Base-by-base conservation (phyloP, 2,888 invertebrate genomes). In the Drosophila quasianomalipes region DNA sequence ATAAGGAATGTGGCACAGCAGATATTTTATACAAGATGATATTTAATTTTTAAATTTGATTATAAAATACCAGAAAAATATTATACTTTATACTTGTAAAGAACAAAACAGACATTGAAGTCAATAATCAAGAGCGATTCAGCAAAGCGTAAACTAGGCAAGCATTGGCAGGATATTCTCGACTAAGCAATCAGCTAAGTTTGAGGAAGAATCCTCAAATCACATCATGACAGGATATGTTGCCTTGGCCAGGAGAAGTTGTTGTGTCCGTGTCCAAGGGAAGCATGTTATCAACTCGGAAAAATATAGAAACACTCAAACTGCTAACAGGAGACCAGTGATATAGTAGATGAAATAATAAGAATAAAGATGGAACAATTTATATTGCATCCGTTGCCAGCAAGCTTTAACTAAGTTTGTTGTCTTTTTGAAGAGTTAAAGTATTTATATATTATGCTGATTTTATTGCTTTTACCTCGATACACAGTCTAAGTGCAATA, bases 401-500 rank as follows among this genome's bases (percentile, higher is more conserved):
- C 22, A 44, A 4, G 9, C 9, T 26, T 47, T 47, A 47, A 47
- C 47, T 4, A 16, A 47, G 47, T 47, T 16, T 47, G 47, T 9
- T 16, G 4, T 7, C 9, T 9, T 16, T 41, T 47, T 47, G 9
- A 26, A 26, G 16, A 26, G 22, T 26, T 47, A 9, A 47, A 26
- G 47, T 47, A 47, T 47, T 47, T 47, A 47, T 47, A 47, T 16
- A 26, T 47, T 47, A 47, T 47, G 47, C 7, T 26, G 47, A 47
- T 47, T 47, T 47, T 47, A 47, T 47, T 26, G 47, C 47, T 16
- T 47, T 47, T 16, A 26, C 47, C 16, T 47, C 47, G 47, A 47
- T 47, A 47, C 47, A 47, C 47, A 16, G 47, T 16, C 47, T 47
- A 16, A 47, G 47, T 47, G 47, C 47, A 47, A 47, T 14, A 7